Evolutionary conservation across 1,140 invertebrate genomes (phyloP), one percentile per base, ranked within the genome.

Genomic region (Dryas iulia): DNA sequence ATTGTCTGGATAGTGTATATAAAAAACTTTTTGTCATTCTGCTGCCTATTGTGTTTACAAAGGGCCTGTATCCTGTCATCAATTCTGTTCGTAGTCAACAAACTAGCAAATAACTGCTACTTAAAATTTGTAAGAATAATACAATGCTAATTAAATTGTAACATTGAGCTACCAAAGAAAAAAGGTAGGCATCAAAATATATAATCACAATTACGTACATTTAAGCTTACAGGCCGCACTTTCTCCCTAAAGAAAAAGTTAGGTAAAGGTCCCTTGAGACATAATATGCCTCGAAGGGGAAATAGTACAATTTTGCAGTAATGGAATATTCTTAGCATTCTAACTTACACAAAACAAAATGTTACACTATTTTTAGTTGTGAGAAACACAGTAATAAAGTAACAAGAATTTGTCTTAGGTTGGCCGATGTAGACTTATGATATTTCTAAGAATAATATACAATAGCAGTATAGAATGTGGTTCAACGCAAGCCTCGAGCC

Each of bases 381-480:
- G 18, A 47, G 39, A 47, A 47, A 47, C 14, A 47, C 6, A 47
- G 21, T 18, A 47, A 21, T 7, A 47, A 21, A 18, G 14, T 18
- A 67, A 67, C 39, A 53, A 54, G 53, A 67, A 67, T 47, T 53
- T 52, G 60, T 58, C 30, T 26, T 33, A 58, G 35, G 26, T 66
- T 47, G 28, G 12, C 39, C 47, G 57, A 54, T 67, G 28, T n/a
- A 47, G 30, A 21, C 18, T 59, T 65, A 69, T 56, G 53, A 56
- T 56, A 26, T 56, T 90, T 89, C 88, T 83, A 71, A 81, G 86
- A 88, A 89, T 79, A 83, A 83, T 81, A 82, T 82, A 87, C 86
- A 88, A 89, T 84, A 76, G 74, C 63, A 59, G 71, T 68, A 71
- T 75, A 86, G 82, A 87, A 86, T 88, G 83, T 85, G 78, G 83